Conservation (phyloP, 2,113 vertebrate genomes). For the Odocoileus virginianus region DNA sequence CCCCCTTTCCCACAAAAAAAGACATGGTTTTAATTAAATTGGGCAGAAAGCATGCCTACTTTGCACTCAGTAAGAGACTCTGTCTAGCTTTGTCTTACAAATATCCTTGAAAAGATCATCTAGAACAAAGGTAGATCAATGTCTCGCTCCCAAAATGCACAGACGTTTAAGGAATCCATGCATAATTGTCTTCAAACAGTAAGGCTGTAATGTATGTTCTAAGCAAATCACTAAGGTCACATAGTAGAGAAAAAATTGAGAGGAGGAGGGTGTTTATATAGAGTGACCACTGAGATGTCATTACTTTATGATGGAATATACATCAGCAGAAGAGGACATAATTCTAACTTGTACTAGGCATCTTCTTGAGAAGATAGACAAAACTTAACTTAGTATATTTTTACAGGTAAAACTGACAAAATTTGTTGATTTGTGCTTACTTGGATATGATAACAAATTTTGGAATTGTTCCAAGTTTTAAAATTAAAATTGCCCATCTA, state of each 20-base stretch:
- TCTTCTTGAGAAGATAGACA: neutral
- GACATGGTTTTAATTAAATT: neutral
- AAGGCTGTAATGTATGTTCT: neutral
- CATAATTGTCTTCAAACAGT: neutral
- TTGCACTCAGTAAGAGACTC: neutral
- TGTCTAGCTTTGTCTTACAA: neutral
- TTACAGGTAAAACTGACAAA: neutral
- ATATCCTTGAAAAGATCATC: neutral
- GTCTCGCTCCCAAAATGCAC: neutral
- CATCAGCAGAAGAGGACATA: neutral
- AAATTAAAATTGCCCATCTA: neutral
- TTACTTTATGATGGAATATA: neutral
- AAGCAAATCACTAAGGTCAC: neutral
- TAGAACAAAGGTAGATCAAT: neutral
- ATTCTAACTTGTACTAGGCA: neutral
- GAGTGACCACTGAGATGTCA: neutral
- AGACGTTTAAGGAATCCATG: neutral
- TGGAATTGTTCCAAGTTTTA: neutral
- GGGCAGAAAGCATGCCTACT: neutral
- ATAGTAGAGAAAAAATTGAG: neutral
- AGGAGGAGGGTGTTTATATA: neutral
- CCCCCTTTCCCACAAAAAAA: neutral
- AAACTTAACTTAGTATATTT: neutral
- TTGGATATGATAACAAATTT: neutral
- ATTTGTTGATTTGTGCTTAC: neutral